Conservation (phyloP, 1,140 invertebrate genomes). For the Patella vulgata region DNA sequence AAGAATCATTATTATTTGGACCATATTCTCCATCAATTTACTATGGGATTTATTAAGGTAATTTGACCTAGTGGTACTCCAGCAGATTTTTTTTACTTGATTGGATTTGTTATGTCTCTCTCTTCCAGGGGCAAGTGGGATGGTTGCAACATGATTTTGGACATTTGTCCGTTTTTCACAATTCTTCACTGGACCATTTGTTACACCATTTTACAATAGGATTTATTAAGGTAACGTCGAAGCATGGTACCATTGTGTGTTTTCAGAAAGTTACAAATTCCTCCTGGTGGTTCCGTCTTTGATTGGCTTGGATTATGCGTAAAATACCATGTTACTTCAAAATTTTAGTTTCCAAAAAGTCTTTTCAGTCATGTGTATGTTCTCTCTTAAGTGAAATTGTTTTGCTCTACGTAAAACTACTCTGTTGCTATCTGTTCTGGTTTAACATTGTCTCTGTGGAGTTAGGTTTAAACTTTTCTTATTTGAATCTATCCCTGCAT, state of each 20-base stretch:
- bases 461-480: too few relatives aligned
- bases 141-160: constrained; percentile 65
- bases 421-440: too few relatives aligned
- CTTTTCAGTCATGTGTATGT: too few relatives aligned
- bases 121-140: constrained; percentile 48
- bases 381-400: too few relatives aligned
- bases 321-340: too few relatives aligned
- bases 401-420: too few relatives aligned
- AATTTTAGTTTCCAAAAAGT: too few relatives aligned
- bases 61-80: background rate
- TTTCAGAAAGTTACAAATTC: background rate
- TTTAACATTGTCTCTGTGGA: too few relatives aligned
- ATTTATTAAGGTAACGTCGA: constrained; percentile 50
- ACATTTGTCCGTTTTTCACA: constrained; percentile 61
- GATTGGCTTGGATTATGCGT: too few relatives aligned
- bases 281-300: too few relatives aligned
- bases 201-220: constrained; percentile 56
- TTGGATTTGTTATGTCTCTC: background rate
- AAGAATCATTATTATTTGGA: constrained; percentile 41
- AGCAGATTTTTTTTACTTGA: background rate
- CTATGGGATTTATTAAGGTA: constrained; percentile 56
- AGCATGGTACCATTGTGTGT: too few relatives aligned
- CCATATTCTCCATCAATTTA: constrained; percentile 52
- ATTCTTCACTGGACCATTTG: constrained; percentile 47
- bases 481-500: too few relatives aligned